phyloP scores from a whole-genome alignment of 1,140 invertebrate species.

The Caenorhabditis latens region DNA sequence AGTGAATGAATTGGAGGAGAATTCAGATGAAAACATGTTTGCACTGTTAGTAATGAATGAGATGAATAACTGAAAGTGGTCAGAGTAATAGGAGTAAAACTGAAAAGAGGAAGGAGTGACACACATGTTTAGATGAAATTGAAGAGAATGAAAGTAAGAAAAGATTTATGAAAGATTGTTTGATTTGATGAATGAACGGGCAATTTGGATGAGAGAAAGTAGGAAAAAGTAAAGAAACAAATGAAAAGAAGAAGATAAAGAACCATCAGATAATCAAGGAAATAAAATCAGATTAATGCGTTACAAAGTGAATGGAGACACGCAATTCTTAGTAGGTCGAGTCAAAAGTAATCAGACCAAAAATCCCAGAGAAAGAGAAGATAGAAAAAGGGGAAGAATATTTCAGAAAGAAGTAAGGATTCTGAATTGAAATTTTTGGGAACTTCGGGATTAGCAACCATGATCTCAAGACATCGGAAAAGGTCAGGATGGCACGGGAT shows the following conservation, averaged over 20 bases:
- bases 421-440: background rate
- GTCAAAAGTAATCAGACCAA: background rate
- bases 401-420: background rate
- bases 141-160: conserved; percentile 25
- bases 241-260: conserved; percentile 8
- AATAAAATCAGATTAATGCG: conserved; percentile 45
- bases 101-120: background rate
- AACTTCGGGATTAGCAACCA: no score
- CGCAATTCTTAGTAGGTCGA: background rate
- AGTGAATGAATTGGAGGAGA: background rate
- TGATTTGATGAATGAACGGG: conserved; percentile 36
- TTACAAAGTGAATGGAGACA: conserved; percentile 6
- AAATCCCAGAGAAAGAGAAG: background rate
- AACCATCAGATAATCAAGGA: conserved; percentile 46
- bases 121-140: background rate
- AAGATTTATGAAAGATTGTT: conserved; percentile 40
- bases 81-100: background rate
- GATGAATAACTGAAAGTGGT: background rate
- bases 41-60: background rate
- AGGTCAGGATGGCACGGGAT: no score
- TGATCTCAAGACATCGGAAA: no score
- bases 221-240: conserved; percentile 22
- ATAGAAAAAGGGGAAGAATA: background rate
- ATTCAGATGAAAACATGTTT: background rate
- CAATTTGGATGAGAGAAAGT: background rate